Evolutionary conservation across 2,888 invertebrate species (phyloP).

Genomic region (Apoda limacodes): DNA sequence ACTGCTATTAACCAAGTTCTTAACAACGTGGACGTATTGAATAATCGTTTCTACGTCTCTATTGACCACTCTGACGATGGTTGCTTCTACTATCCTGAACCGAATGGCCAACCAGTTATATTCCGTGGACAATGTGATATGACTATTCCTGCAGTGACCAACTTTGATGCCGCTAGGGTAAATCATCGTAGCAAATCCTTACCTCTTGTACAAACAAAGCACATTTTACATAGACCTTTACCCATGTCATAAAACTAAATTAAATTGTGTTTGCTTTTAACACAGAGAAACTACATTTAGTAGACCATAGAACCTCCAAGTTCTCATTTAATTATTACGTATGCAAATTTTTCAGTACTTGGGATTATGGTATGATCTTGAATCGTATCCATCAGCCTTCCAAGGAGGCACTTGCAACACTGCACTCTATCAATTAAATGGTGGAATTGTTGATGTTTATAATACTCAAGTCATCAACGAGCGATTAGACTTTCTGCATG

Average conservation of each 20-base stretch:
- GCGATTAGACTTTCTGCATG: conserved; percentile 30
- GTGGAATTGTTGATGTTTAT: conserved; percentile 18
- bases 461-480: conserved; percentile 36
- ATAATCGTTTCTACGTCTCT: conserved; percentile 24
- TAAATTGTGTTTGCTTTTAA: too few relatives aligned
- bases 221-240: too few relatives aligned
- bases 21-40: conserved; percentile 22
- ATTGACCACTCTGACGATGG: conserved; percentile 24
- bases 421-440: conserved; percentile 20
- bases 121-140: conserved; percentile 33
- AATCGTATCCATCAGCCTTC: conserved; percentile 20
- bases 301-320: too few relatives aligned
- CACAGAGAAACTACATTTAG: too few relatives aligned
- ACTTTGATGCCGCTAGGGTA: conserved; percentile 24
- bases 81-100: conserved; percentile 33
- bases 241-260: too few relatives aligned
- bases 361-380: conserved; percentile 19
- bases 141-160: conserved; percentile 20
- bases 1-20: conserved; percentile 24
- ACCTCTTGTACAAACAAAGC: too few relatives aligned
- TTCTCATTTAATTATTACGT: too few relatives aligned
- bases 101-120: conserved; percentile 22
- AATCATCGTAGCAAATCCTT: too few relatives aligned
- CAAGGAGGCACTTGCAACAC: conserved; percentile 23
- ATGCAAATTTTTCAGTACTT: conserved; percentile 21